A percentile compares a stretch with the other conserved stretches of the same genome.
Evolutionary conservation across 2,113 vertebrate species (phyloP).

Genomic region (Damaliscus lunatus): DNA sequence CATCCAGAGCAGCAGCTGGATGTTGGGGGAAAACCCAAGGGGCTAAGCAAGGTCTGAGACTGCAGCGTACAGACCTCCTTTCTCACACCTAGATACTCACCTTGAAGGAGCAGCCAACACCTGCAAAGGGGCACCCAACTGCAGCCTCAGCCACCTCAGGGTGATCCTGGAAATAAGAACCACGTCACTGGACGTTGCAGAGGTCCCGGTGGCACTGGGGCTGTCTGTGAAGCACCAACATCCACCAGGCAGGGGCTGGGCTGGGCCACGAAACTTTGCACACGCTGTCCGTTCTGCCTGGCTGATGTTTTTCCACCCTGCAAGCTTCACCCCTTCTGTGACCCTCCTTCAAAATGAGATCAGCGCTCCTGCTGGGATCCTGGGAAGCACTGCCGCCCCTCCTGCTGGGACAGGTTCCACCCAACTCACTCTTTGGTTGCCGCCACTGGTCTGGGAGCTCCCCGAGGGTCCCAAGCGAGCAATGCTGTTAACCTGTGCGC

Average conservation of each 20-base stretch:
- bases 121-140: constrained; percentile 80
- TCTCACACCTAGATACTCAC: constrained; percentile 69
- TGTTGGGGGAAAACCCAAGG: neutral
- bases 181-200: neutral
- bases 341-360: neutral
- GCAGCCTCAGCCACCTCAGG: constrained; percentile 32
- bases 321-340: neutral
- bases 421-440: neutral
- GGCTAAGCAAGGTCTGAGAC: neutral
- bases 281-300: neutral
- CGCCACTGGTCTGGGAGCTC: neutral
- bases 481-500: neutral
- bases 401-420: neutral
- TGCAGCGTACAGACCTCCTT: neutral
- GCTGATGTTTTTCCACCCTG: neutral
- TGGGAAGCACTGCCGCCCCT: accelerated
- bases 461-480: neutral
- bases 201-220: neutral
- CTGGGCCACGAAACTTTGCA: neutral
- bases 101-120: constrained; percentile 84
- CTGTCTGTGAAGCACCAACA: neutral
- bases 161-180: constrained; percentile 69
- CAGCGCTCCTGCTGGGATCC: neutral
- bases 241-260: neutral
- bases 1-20: neutral